Evolutionary conservation across 1,140 invertebrate genomes (phyloP).

Genomic region (Stegodyphus mimosarum): DNA sequence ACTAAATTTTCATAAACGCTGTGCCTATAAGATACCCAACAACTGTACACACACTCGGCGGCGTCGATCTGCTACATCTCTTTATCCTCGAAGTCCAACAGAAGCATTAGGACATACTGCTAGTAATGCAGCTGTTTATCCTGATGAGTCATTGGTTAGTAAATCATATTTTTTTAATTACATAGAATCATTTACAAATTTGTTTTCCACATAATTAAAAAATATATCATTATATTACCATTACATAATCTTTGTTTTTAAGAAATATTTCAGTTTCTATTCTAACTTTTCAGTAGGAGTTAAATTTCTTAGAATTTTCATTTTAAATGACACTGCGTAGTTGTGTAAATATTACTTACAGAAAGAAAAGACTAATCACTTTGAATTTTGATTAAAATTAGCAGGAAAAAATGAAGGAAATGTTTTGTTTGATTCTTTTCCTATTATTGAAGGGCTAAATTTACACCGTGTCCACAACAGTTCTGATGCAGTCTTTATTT

Average conservation of each 20-base stretch:
- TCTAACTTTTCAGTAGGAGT: not conserved
- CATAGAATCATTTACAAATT: too few relatives aligned
- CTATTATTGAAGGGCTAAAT: too few relatives aligned
- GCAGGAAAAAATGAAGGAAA: too few relatives aligned
- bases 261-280: not conserved
- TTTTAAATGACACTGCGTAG: not conserved
- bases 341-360: not conserved
- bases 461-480: too few relatives aligned
- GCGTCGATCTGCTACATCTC: constrained; percentile 66
- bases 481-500: too few relatives aligned
- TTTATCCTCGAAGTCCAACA: constrained; percentile 62
- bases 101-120: constrained; percentile 62
- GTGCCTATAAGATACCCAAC: constrained; percentile 98
- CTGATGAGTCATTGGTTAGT: constrained; percentile 62
- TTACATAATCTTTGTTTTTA: not conserved
- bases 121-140: constrained; percentile 60
- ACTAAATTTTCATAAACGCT: constrained; percentile 97
- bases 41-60: constrained; percentile 81
- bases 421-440: too few relatives aligned
- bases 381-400: too few relatives aligned
- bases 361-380: too few relatives aligned
- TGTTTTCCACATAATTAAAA: too few relatives aligned
- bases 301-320: not conserved
- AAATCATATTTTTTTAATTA: not conserved
- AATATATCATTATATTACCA: too few relatives aligned